Evolutionary conservation across 2,888 invertebrate species (phyloP).

Genomic region (Pterobdella sp.): DNA sequence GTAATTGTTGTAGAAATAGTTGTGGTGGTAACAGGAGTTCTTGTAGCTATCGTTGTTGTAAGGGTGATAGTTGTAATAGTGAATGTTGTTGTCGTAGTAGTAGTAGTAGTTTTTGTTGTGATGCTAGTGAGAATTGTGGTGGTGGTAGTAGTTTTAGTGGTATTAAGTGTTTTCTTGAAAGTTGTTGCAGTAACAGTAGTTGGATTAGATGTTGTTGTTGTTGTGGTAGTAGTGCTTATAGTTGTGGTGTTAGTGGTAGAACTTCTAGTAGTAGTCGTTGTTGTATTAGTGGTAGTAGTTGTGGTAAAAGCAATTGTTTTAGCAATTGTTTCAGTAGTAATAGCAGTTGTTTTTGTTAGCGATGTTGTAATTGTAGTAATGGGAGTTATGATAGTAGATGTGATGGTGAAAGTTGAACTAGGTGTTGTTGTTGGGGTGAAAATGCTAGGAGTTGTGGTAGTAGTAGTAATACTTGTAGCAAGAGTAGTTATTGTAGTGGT

Average conservation of each 20-base stretch:
- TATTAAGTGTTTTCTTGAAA: too few species aligned
- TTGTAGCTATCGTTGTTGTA: background rate
- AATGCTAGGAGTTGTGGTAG: background rate
- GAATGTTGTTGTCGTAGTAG: background rate
- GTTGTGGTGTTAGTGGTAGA: background rate
- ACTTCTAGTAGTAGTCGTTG: slow-evolving; percentile 3
- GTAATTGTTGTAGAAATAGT: background rate
- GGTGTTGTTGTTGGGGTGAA: background rate
- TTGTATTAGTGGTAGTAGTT: background rate
- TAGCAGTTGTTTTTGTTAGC: background rate
- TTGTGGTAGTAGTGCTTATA: background rate
- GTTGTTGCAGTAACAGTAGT: too few species aligned
- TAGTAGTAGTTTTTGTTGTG: background rate
- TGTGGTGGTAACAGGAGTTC: background rate
- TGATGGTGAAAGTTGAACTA: background rate
- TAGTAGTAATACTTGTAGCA: slow-evolving; percentile 7
- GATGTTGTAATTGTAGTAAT: background rate
- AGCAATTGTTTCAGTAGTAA: background rate
- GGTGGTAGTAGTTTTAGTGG: background rate
- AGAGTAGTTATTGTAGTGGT: background rate
- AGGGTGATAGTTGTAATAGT: background rate
- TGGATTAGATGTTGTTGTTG: too few species aligned
- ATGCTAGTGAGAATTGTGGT: background rate
- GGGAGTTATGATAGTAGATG: background rate
- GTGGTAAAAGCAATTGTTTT: background rate